Evolutionary conservation across 2,113 vertebrate species (phyloP).

Genomic region (Indicator indicator): DNA sequence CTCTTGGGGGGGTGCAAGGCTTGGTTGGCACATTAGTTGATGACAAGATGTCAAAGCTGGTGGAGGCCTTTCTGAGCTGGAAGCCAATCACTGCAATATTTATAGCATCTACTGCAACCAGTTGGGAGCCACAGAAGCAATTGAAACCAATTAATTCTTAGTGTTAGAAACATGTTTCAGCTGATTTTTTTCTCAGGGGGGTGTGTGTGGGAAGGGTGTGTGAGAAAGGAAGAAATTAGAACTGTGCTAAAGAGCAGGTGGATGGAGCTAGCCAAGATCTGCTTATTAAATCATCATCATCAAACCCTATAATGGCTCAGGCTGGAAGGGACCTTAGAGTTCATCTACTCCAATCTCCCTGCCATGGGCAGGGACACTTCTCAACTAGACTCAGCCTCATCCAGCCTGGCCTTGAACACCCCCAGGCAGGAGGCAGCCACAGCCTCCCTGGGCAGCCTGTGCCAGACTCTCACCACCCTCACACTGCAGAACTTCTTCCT

Average conservation of each 20-base stretch:
- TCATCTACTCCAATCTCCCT: too few relatives aligned
- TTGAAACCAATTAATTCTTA: constrained; percentile 24
- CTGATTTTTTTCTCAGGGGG: not conserved
- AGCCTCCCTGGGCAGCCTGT: too few relatives aligned
- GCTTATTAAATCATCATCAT: constrained; percentile 6
- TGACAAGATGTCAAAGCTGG: not conserved
- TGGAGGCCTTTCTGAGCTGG: not conserved
- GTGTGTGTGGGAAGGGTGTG: not conserved
- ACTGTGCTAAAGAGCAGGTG: constrained; percentile 40
- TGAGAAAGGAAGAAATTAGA: constrained; percentile 11
- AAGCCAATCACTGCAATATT: not conserved
- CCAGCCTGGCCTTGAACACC: too few relatives aligned
- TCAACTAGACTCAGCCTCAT: too few relatives aligned
- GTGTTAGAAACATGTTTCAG: constrained; percentile 38
- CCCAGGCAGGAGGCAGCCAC: too few relatives aligned
- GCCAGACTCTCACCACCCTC: too few relatives aligned
- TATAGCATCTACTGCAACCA: not conserved
- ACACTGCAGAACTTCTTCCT: too few relatives aligned
- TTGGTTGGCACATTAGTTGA: fast-evolving
- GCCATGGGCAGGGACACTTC: too few relatives aligned
- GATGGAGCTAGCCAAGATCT: not conserved
- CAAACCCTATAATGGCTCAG: not conserved
- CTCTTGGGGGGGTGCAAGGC: not conserved
- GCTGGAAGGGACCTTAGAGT: too few relatives aligned
- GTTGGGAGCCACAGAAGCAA: not conserved